These are phyloP conservation scores for Gallinago nigripennis DNA, from an alignment of 2,797 vertebrate species.

Conservation along the genomic window DNA sequence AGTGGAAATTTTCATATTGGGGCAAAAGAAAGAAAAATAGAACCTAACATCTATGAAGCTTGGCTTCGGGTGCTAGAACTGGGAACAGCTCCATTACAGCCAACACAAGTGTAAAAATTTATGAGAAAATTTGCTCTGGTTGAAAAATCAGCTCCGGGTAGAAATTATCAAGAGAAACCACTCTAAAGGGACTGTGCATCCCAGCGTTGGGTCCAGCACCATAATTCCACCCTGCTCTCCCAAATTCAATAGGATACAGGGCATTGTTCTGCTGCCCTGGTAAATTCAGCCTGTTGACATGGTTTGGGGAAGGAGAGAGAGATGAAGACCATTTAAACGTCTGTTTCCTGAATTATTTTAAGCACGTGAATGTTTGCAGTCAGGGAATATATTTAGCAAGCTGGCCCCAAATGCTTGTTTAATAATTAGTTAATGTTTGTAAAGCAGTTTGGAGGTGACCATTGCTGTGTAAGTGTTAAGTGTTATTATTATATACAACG, in stretches of 20 bases:
- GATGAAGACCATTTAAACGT: neutral
- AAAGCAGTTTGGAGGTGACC: conserved; percentile 43
- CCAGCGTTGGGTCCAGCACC: neutral
- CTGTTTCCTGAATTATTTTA: neutral
- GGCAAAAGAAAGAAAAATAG: neutral
- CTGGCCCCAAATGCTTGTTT: neutral
- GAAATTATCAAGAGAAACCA: neutral
- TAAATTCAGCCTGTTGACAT: neutral
- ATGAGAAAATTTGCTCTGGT: neutral
- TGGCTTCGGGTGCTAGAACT: neutral
- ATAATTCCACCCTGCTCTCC: neutral
- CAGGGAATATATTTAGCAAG: neutral
- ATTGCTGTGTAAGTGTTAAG: neutral
- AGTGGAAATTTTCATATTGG: neutral
- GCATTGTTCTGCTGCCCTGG: neutral
- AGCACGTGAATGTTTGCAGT: neutral
- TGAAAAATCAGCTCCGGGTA: neutral
- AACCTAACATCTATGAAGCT: neutral
- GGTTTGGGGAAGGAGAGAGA: neutral
- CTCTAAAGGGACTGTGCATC: neutral
- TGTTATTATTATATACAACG: neutral
- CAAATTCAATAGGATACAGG: rapidly evolving
- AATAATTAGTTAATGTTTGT: conserved; percentile 49
- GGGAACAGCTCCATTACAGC: neutral
- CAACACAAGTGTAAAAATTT: neutral